Percentiles rank a stretch among this genome's conserved stretches.
Evolutionary conservation across 2,113 vertebrate genomes (phyloP).

Genomic region (Marcusenius ussheri): DNA sequence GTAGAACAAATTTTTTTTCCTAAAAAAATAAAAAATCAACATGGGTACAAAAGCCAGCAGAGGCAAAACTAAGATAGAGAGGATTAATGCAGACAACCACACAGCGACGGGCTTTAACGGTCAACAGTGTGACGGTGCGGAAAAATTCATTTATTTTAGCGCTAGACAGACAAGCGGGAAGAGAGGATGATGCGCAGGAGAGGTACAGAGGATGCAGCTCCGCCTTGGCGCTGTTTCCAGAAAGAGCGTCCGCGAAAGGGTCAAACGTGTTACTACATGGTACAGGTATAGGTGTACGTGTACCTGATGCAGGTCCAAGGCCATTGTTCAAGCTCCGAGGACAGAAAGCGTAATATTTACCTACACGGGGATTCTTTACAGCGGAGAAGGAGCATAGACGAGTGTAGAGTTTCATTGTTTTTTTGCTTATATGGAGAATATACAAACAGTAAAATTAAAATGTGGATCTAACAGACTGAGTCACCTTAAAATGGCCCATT

Average conservation of each 20-base stretch:
- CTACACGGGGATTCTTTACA: not conserved
- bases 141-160: constrained; percentile 4
- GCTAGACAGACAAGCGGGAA: not conserved
- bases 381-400: not conserved
- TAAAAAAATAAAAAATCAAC: not conserved
- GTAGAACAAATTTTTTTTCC: not conserved
- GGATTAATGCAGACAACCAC: not conserved
- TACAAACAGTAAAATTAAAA: not conserved
- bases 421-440: not conserved
- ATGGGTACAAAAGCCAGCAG: not conserved
- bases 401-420: not conserved
- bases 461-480: not conserved
- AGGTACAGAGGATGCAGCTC: not conserved
- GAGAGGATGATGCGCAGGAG: not conserved
- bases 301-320: not conserved
- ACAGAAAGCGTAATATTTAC: not conserved
- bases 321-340: not conserved
- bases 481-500: not conserved
- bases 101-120: not conserved
- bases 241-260: not conserved
- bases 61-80: constrained; percentile 1
- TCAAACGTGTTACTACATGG: not conserved
- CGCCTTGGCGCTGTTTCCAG: not conserved
- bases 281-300: not conserved
- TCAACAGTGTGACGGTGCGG: not conserved